Percentiles rank a stretch among this genome's conserved stretches.
These are phyloP conservation scores for Dreissena polymorpha DNA, from an alignment of 1,140 invertebrate genomes.

Conservation along the genomic window DNA sequence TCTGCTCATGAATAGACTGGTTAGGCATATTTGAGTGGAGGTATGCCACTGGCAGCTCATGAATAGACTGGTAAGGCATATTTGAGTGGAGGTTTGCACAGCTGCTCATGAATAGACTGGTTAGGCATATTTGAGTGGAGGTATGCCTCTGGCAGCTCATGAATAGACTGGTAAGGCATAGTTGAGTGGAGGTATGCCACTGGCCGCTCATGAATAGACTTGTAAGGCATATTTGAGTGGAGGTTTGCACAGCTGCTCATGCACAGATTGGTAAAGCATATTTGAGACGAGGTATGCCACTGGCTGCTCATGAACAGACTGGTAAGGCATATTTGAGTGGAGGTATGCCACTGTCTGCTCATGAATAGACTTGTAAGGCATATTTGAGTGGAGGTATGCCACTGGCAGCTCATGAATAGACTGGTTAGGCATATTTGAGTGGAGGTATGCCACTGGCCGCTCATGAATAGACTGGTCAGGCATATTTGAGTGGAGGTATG, in stretches of 20 bases:
- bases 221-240: conserved; percentile 79
- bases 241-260: conserved; percentile 98
- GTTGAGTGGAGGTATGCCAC: too few species aligned
- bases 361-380: conserved; percentile 92
- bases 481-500: too few species aligned
- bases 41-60: conserved; percentile 97
- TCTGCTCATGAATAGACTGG: conserved; percentile 98
- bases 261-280: conserved; percentile 90
- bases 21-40: conserved; percentile 50
- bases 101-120: conserved; percentile 98
- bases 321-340: conserved; percentile 79
- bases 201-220: conserved; percentile 98
- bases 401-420: conserved; percentile 98
- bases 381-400: too few species aligned
- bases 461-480: conserved; percentile 94
- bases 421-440: conserved; percentile 81
- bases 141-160: conserved; percentile 97
- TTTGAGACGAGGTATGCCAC: too few species aligned
- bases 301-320: conserved; percentile 98
- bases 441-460: conserved; percentile 97
- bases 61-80: conserved; percentile 90
- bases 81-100: conserved; percentile 96
- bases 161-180: conserved; percentile 90
- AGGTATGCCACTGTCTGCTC: conserved; percentile 97
- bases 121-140: conserved; percentile 50